Evolutionary conservation across 2,888 invertebrate genomes (phyloP), one percentile per base, ranked within the genome.

Genomic region (Nemoura dubitans): DNA sequence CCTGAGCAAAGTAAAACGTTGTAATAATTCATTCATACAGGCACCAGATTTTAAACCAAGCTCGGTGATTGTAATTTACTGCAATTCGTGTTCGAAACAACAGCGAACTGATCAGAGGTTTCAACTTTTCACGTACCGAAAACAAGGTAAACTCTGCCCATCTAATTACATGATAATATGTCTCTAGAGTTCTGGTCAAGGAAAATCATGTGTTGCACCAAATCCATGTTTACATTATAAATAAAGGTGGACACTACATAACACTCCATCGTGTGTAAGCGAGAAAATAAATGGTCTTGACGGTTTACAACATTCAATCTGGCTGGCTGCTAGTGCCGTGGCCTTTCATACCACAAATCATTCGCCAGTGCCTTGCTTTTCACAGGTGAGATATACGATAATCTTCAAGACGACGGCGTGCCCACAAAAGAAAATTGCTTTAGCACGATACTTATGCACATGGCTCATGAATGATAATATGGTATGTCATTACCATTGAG

Each of bases 371-470:
- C 2, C 59, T 59, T 2, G 59, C 1, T 59, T 59, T 59, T 21
- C 21, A 59, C 59, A 59, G 59, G 59, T 59, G 59, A 59, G 59
- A 59, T 59, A 59, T 59, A 59, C 59, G 59, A 59, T 59, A 59
- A 59, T 59, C 14, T 59, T 59, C 59, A 59, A 10, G 59, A 59
- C 59, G 59, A 59, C 59, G 59, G 59, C 59, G 59, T 59, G 59
- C 16, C 59, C 59, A 59, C 59, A 59, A 59, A 59, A 59, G 59
- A 59, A 59, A 59, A 59, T 59, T 59, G 59, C 16, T 59, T 59
- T 59, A 14, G 59, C 59, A 59, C 59, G 59, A 59, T 16, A 59
- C 59, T 59, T 59, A 7, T 14, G 14, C 59, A n/a, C n/a, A n/a
- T 59, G 21, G 59, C 59, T 59, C 59, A 59, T 59, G 59, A 59